Conservation (phyloP, 1,140 invertebrate genomes). For the Protaetia brevitarsis region DNA sequence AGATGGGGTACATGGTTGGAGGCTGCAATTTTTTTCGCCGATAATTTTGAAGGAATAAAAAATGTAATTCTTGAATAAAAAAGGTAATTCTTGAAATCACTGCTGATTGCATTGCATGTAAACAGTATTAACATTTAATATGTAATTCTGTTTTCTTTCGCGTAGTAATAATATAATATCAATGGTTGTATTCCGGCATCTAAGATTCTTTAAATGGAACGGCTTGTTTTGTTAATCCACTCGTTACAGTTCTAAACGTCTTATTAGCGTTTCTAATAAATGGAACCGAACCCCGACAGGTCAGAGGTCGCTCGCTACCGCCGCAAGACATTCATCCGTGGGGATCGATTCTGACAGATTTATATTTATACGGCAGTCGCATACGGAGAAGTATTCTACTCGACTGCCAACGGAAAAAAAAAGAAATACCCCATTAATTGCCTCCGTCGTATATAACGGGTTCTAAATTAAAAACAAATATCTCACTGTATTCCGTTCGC, state of each 20-base stretch:
- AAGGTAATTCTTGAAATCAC: too few relatives aligned
- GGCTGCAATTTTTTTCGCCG: too few relatives aligned
- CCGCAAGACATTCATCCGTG: not conserved
- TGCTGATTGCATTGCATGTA: too few relatives aligned
- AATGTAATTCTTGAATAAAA: too few relatives aligned
- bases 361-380: conserved; percentile 15
- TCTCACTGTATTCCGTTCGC: not conserved
- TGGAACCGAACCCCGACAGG: not conserved
- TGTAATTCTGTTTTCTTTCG: too few relatives aligned
- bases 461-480: conserved; percentile 12
- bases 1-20: too few relatives aligned
- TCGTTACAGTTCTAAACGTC: conserved; percentile 2
- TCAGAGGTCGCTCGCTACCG: not conserved
- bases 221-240: too few relatives aligned
- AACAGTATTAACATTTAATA: too few relatives aligned
- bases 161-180: too few relatives aligned
- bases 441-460: not conserved
- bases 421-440: not conserved
- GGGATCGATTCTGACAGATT: conserved; percentile 17
- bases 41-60: too few relatives aligned
- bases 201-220: too few relatives aligned
- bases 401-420: not conserved
- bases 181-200: too few relatives aligned
- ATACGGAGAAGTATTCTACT: not conserved
- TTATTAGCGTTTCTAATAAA: not conserved